Evolutionary conservation across 2,113 vertebrate species (phyloP).

Genomic region (Tylochromis polylepis): DNA sequence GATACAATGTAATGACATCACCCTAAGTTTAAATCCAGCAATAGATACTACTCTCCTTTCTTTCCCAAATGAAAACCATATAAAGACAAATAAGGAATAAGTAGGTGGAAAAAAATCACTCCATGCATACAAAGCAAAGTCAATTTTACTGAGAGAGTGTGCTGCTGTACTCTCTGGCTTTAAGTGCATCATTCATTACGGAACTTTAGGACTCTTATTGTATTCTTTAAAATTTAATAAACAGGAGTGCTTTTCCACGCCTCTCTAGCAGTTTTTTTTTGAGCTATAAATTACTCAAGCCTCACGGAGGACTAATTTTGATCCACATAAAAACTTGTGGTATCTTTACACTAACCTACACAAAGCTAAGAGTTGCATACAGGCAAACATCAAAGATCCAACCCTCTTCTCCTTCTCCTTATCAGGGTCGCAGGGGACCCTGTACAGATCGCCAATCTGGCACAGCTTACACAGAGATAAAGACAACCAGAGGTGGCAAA

Average conservation of each 20-base stretch:
- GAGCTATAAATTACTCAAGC: background rate
- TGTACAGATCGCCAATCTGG: background rate
- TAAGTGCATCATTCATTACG: background rate
- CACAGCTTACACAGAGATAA: background rate
- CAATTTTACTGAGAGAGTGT: background rate
- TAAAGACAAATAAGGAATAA: background rate
- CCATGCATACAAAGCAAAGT: background rate
- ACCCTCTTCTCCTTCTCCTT: background rate
- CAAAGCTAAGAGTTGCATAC: background rate
- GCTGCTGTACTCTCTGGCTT: background rate
- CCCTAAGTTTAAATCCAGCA: background rate
- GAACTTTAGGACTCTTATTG: background rate
- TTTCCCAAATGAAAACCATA: background rate
- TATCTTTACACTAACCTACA: background rate
- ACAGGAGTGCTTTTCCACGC: background rate
- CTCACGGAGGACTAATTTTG: conserved; percentile 1
- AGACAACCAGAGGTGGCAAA: background rate
- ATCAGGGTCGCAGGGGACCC: too few species aligned
- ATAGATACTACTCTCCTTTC: background rate
- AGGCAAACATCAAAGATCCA: conserved; percentile 12
- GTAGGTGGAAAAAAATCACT: background rate
- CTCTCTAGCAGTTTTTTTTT: background rate
- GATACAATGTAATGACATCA: background rate
- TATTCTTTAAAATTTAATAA: conserved; percentile 38
- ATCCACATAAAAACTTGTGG: background rate